phyloP scores from a whole-genome alignment of 2,888 invertebrate genomes.

The Rhagophthalmus giganteus region DNA sequence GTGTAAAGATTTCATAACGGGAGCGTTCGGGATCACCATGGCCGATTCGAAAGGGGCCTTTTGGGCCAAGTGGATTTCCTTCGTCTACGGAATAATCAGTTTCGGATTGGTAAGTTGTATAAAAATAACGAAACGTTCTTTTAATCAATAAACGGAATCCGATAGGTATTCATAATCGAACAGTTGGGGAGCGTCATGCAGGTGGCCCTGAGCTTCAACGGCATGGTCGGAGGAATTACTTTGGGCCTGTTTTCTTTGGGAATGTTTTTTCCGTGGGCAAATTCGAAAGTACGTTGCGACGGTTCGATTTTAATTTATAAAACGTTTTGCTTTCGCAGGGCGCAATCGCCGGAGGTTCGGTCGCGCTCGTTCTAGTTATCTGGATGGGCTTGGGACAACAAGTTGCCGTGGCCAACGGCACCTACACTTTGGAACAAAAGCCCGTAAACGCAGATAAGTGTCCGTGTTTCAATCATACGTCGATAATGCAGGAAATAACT shows the following conservation, averaged over 20 bases:
- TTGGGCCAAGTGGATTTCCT: slow-evolving; percentile 70
- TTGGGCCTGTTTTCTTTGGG: slow-evolving; percentile 86
- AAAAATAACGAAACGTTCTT: too few species aligned
- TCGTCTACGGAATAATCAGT: slow-evolving; percentile 67
- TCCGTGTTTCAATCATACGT: slow-evolving; percentile 32
- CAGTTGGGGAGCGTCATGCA: slow-evolving; percentile 86
- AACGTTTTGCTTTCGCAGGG: slow-evolving; percentile 56
- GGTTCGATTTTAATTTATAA: background rate
- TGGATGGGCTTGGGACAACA: slow-evolving; percentile 72
- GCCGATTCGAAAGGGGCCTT: slow-evolving; percentile 76
- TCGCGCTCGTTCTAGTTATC: slow-evolving; percentile 63
- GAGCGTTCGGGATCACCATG: slow-evolving; percentile 70
- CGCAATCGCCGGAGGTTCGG: slow-evolving; percentile 65
- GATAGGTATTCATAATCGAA: slow-evolving; percentile 82
- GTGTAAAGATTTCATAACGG: slow-evolving; percentile 82
- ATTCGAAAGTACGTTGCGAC: slow-evolving; percentile 71
- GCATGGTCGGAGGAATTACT: slow-evolving; percentile 86
- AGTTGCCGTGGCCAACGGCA: slow-evolving; percentile 58
- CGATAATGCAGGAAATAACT: background rate
- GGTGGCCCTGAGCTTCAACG: slow-evolving; percentile 85
- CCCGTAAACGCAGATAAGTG: slow-evolving; percentile 61
- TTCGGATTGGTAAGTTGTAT: slow-evolving; percentile 61
- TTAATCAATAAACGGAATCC: too few species aligned
- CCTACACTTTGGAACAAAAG: slow-evolving; percentile 53
- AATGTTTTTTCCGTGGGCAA: slow-evolving; percentile 87